Conservation (phyloP, 2,888 invertebrate genomes). For the Trachelus iudaicus region DNA sequence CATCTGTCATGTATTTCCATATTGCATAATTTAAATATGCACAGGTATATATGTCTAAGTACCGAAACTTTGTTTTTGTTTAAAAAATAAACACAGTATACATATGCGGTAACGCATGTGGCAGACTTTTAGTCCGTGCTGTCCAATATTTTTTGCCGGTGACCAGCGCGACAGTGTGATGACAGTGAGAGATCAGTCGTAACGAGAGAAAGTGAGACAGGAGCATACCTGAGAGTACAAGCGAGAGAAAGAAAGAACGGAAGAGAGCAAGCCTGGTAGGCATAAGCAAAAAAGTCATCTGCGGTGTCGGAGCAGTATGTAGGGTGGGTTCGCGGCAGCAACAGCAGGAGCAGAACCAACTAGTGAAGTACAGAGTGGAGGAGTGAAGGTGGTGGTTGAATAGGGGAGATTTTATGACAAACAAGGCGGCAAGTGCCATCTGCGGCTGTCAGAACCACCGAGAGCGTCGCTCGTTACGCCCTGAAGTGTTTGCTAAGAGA, state of each 20-base stretch:
- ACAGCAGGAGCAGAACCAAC: too few relatives aligned
- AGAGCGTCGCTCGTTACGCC: conserved; percentile 20
- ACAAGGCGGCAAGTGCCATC: conserved; percentile 52
- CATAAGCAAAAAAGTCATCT: too few relatives aligned
- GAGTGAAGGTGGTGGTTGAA: not conserved
- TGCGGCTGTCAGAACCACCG: conserved; percentile 43
- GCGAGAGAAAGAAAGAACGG: not conserved
- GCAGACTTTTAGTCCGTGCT: not conserved
- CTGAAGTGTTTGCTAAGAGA: conserved; percentile 29
- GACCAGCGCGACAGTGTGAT: too few relatives aligned
- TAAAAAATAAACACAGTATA: not conserved
- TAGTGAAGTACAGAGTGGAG: not conserved
- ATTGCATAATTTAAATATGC: too few relatives aligned
- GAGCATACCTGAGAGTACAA: not conserved
- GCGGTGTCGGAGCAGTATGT: too few relatives aligned
- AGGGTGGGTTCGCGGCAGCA: too few relatives aligned
- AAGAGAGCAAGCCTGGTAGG: not conserved
- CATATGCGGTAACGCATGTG: not conserved
- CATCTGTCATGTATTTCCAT: too few relatives aligned
- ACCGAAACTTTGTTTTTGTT: not conserved
- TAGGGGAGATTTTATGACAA: conserved; percentile 40
- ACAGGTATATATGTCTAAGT: not conserved
- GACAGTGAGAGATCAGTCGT: too few relatives aligned
- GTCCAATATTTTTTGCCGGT: conserved; percentile 1
- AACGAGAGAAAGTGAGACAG: too few relatives aligned